These are phyloP conservation scores for Gavialis gangeticus DNA, from an alignment of 2,113 vertebrate genomes.

Conservation along the genomic window DNA sequence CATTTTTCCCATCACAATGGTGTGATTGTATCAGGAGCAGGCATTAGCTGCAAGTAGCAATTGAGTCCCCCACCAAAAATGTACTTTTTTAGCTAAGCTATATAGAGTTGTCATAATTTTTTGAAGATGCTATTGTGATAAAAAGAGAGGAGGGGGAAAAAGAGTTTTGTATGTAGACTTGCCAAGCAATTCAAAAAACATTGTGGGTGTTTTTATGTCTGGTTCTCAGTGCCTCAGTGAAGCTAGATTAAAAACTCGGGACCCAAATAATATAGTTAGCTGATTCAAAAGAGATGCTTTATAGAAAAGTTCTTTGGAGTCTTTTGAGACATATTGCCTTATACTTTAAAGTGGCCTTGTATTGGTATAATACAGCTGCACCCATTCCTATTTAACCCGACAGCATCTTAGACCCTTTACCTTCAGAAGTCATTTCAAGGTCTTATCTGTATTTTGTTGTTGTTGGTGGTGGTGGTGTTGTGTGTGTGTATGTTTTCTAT, in stretches of 20 bases:
- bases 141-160: conserved; percentile 33
- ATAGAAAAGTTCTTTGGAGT: neutral
- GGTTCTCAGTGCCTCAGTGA: conserved; percentile 31
- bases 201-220: neutral
- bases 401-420: neutral
- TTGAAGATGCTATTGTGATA: conserved; percentile 51
- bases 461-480: too few relatives aligned
- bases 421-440: neutral
- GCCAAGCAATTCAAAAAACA: neutral
- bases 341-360: neutral
- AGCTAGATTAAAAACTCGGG: neutral
- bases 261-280: neutral
- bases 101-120: conserved; percentile 46
- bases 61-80: neutral
- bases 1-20: neutral
- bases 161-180: neutral
- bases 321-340: neutral
- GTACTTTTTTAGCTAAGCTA: conserved; percentile 6
- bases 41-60: conserved; percentile 30
- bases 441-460: neutral
- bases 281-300: neutral
- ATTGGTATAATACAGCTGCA: neutral
- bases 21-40: conserved; percentile 9
- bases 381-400: conserved; percentile 14
- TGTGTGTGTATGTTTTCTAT: neutral